Percentiles rank a stretch among this genome's conserved stretches.
These are phyloP conservation scores for Thymelicus lineola DNA, from an alignment of 2,888 invertebrate species.

Conservation along the genomic window DNA sequence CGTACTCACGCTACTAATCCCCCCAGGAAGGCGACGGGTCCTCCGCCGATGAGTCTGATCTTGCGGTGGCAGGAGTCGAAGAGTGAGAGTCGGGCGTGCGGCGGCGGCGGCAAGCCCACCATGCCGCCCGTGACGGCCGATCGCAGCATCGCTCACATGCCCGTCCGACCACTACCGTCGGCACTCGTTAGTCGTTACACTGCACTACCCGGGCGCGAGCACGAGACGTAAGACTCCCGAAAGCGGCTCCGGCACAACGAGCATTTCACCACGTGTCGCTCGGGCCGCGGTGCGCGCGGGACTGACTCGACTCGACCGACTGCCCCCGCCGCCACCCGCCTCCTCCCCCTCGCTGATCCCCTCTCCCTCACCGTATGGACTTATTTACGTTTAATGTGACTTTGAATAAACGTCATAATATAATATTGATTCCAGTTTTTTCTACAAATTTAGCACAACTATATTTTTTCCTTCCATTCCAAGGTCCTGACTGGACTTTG, in stretches of 20 bases:
- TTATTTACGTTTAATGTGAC: slow-evolving; percentile 46
- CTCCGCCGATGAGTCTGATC: slow-evolving; percentile 88
- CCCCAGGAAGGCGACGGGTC: slow-evolving; percentile 87
- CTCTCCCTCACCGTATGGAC: slow-evolving; percentile 43
- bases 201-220: slow-evolving; percentile 65
- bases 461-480: too few species aligned
- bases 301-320: slow-evolving; percentile 56
- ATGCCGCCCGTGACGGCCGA: slow-evolving; percentile 80
- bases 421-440: slow-evolving; percentile 50
- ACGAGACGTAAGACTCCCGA: slow-evolving; percentile 54
- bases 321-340: slow-evolving; percentile 56
- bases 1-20: slow-evolving; percentile 89
- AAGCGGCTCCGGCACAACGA: slow-evolving; percentile 84
- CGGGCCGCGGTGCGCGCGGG: slow-evolving; percentile 76
- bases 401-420: slow-evolving; percentile 54
- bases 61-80: slow-evolving; percentile 90
- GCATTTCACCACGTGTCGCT: slow-evolving; percentile 78
- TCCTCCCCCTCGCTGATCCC: slow-evolving; percentile 57
- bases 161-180: slow-evolving; percentile 37
- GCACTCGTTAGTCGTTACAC: slow-evolving; percentile 47
- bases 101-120: slow-evolving; percentile 72
- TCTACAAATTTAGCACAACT: background rate
- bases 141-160: slow-evolving; percentile 61
- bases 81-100: slow-evolving; percentile 86
- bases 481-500: background rate